Evolutionary conservation across 2,888 invertebrate genomes (phyloP), one percentile per base, ranked within the genome.

Genomic region (Clunio marinus): DNA sequence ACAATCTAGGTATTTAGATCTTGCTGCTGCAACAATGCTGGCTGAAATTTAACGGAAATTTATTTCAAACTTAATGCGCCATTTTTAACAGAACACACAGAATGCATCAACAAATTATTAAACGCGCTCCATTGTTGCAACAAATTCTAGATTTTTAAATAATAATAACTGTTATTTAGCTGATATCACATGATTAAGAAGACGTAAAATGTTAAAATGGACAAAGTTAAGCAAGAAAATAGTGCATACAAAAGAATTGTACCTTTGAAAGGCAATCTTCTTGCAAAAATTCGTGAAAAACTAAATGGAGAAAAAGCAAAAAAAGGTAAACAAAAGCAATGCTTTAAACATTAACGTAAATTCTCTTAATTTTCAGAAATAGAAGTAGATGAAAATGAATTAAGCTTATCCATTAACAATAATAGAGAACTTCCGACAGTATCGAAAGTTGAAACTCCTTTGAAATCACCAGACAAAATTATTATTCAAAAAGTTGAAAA

Each of bases 401-500:
- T 15, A 24, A 62, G 3, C 10, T 10, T n/a, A 3, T 41, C 41
- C 2, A 10, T 41, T 41, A 62, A 62, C 25, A 62, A 60, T 37
- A 60, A 41, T 10, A 22, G 24, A 2, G 25, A 58, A n/a, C n/a
- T n/a, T n/a, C n/a, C n/a, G n/a, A n/a, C n/a, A n/a, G n/a, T n/a
- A n/a, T n/a, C n/a, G n/a, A n/a, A n/a, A n/a, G n/a, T n/a, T n/a
- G n/a, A n/a, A n/a, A n/a, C n/a, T n/a, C 20, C n/a, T 25, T 15
- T 13, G 2, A 60, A 35, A 17, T 35, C 37, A 1, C 35, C 35
- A 10, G 27, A 46, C 3, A 63, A 63, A 63, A 20, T 46, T 7
- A 63, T 63, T 22, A 63, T 63, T n/a, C 63, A 63, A 20, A 63
- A 63, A 45, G 46, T 63, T 41, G 62, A 62, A 41, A 62, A 62